Evolutionary conservation across 2,888 invertebrate genomes (phyloP).

Genomic region (Salticus scenicus): DNA sequence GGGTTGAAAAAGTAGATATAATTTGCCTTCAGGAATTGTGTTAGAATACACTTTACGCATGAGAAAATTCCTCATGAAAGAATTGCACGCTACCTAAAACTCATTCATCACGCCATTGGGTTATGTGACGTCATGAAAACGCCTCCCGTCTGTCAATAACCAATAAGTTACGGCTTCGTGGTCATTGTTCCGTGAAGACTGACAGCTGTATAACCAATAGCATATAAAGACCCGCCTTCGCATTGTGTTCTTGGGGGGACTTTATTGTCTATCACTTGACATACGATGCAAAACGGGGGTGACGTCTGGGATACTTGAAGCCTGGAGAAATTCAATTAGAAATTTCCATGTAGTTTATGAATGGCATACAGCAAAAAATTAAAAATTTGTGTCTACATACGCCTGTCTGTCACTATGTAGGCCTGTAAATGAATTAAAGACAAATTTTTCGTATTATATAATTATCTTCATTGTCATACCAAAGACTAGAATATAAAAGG

Average conservation of each 20-base stretch:
- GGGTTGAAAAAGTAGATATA: conserved; percentile 37
- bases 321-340: not conserved
- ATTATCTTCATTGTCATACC: too few species aligned
- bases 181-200: conserved; percentile 41
- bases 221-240: conserved; percentile 42
- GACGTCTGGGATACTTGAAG: conserved; percentile 31
- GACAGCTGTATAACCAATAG: conserved; percentile 49
- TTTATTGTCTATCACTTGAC: conserved; percentile 43
- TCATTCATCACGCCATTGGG: conserved; percentile 51
- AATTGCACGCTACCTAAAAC: conserved; percentile 39
- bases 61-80: conserved; percentile 33
- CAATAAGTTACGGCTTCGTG: conserved; percentile 56
- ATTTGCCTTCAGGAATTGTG: conserved; percentile 13
- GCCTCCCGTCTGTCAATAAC: conserved; percentile 57
- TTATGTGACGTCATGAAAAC: conserved; percentile 41
- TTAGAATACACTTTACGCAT: conserved; percentile 51
- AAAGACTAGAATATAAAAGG: too few species aligned
- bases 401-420: too few species aligned
- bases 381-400: too few species aligned
- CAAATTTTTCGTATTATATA: too few species aligned
- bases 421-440: too few species aligned
- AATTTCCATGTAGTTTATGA: not conserved
- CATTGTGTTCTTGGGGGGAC: conserved; percentile 31
- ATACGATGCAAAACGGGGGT: conserved; percentile 49
- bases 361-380: not conserved